Conservation (phyloP, 2,113 vertebrate genomes). For the Cheirogaleus medius region DNA sequence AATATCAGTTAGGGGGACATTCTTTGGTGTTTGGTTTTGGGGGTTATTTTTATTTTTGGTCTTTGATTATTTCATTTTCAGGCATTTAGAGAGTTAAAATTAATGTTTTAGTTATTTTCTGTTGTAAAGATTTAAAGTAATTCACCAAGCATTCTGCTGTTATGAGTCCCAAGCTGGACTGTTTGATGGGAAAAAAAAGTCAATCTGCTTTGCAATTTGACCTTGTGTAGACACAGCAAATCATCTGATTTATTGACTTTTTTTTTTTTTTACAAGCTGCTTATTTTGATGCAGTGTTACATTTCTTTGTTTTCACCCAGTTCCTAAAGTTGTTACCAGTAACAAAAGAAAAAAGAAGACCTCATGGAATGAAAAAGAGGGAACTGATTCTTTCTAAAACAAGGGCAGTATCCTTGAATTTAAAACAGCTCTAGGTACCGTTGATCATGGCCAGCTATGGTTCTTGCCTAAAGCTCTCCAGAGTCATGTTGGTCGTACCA, state of each 20-base stretch:
- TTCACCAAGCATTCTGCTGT: background rate
- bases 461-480: background rate
- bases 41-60: background rate
- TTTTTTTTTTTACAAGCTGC: background rate
- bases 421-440: background rate
- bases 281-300: background rate
- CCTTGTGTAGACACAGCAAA: background rate
- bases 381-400: background rate
- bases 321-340: slow-evolving; percentile 30
- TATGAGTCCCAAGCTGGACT: too few relatives aligned
- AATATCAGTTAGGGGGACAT: background rate
- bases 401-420: background rate
- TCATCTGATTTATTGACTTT: background rate
- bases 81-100: background rate
- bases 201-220: background rate
- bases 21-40: background rate
- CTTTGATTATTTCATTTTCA: background rate
- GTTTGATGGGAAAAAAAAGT: background rate
- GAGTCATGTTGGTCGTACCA: background rate
- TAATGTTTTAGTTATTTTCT: background rate
- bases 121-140: background rate
- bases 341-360: background rate
- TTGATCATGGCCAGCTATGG: accelerated
- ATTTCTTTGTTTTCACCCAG: slow-evolving; percentile 25
- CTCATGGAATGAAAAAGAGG: background rate